A percentile compares a stretch with the other conserved stretches of the same genome.
Conservation (phyloP, 2,797 vertebrate genomes). For the Pipistrellus nathusii region DNA sequence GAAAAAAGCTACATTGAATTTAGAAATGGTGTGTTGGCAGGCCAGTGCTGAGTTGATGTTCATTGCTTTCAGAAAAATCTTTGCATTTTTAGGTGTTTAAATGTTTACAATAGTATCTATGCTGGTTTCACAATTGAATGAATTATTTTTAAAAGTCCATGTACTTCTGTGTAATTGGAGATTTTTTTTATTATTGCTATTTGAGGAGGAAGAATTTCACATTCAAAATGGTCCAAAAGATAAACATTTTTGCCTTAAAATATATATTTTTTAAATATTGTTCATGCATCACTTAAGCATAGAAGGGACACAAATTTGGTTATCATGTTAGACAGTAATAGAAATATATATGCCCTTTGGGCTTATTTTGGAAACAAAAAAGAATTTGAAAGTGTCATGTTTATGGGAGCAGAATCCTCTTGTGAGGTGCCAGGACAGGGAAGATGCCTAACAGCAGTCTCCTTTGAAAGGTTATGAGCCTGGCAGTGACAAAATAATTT, state of each 20-base stretch:
- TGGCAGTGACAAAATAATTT: not conserved
- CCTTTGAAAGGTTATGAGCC: not conserved
- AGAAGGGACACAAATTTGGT: not conserved
- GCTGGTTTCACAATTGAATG: not conserved
- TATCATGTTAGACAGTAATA: constrained; percentile 13
- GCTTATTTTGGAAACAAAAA: constrained; percentile 58
- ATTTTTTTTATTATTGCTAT: not conserved
- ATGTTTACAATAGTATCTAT: not conserved
- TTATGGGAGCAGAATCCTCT: constrained; percentile 48
- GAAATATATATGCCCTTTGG: not conserved
- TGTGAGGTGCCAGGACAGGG: not conserved
- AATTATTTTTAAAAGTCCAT: not conserved
- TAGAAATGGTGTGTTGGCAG: not conserved
- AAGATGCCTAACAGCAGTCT: not conserved
- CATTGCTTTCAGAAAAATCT: constrained; percentile 15
- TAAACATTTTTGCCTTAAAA: not conserved
- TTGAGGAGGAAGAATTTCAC: not conserved
- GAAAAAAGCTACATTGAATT: not conserved
- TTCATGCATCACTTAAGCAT: not conserved
- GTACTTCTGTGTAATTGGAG: not conserved
- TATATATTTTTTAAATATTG: not conserved
- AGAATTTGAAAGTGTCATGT: constrained; percentile 42
- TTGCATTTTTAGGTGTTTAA: constrained; percentile 47
- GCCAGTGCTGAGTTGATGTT: not conserved
- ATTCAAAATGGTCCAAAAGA: constrained; percentile 42